A percentile compares a stretch with the other conserved stretches of the same genome.
Evolutionary conservation across 2,888 invertebrate species (phyloP).

Genomic region (Ypsolopha scabrella): DNA sequence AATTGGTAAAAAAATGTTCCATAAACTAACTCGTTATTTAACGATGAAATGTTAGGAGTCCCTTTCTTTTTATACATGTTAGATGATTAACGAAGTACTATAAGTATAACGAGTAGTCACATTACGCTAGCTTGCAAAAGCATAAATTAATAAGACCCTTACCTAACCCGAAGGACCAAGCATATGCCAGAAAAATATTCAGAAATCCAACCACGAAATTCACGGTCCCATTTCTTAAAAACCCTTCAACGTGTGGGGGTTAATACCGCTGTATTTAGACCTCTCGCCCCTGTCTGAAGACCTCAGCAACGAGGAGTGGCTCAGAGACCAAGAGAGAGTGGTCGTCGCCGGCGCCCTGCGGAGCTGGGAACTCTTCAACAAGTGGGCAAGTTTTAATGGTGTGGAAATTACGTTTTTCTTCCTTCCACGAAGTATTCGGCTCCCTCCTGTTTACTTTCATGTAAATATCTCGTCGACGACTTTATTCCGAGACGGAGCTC

Average conservation of each 20-base stretch:
- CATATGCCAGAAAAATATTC: background rate
- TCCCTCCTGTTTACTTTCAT: slow-evolving; percentile 32
- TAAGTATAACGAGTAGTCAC: too few relatives aligned
- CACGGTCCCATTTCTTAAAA: background rate
- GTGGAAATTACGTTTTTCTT: slow-evolving; percentile 56
- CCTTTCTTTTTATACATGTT: too few relatives aligned
- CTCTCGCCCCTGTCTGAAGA: background rate
- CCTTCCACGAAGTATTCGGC: slow-evolving; percentile 21
- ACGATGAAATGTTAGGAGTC: too few relatives aligned
- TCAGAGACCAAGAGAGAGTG: background rate
- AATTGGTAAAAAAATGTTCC: too few relatives aligned
- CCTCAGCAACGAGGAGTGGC: background rate
- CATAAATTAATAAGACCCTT: too few relatives aligned
- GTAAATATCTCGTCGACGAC: slow-evolving; percentile 27
- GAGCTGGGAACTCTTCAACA: slow-evolving; percentile 24
- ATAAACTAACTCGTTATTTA: too few relatives aligned
- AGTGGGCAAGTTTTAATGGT: slow-evolving; percentile 52
- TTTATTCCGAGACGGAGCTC: background rate
- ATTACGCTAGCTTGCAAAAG: too few relatives aligned
- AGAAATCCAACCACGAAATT: background rate
- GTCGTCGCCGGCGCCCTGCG: background rate
- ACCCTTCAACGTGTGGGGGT: slow-evolving; percentile 1
- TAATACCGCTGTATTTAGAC: background rate
- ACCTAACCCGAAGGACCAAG: background rate
- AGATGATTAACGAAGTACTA: too few relatives aligned